Evolutionary conservation across 2,113 vertebrate genomes (phyloP).

Genomic region (Zingel zingel): DNA sequence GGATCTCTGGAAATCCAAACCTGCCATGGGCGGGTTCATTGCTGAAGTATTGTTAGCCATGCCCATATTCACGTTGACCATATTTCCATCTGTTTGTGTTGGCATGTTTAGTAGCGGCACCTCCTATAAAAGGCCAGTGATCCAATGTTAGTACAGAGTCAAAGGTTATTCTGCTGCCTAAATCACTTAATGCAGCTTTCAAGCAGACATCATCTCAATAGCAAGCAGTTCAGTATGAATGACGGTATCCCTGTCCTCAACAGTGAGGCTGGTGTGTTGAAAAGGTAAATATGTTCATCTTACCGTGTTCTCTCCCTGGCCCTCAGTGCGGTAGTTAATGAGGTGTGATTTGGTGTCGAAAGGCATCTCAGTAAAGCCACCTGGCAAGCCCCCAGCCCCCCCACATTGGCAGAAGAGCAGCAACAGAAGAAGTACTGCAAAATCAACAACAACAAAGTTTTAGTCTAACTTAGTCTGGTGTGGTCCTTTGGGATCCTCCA

Average conservation of each 20-base stretch:
- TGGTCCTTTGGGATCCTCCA: neutral
- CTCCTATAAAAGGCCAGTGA: slow-evolving; percentile 56
- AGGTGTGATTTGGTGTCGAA: slow-evolving; percentile 87
- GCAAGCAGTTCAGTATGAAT: neutral
- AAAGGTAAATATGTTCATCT: slow-evolving; percentile 47
- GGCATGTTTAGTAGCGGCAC: slow-evolving; percentile 54
- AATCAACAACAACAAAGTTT: slow-evolving; percentile 12
- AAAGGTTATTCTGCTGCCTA: neutral
- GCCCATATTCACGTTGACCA: fast-evolving
- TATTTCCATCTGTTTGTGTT: slow-evolving; percentile 16
- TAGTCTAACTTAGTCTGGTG: neutral
- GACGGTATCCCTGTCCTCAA: neutral
- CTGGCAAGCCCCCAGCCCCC: slow-evolving; percentile 57
- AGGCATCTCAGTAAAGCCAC: slow-evolving; percentile 75
- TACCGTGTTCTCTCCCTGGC: slow-evolving; percentile 89
- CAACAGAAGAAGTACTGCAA: slow-evolving; percentile 88
- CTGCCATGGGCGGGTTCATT: neutral
- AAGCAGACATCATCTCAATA: neutral
- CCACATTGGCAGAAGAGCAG: slow-evolving; percentile 84
- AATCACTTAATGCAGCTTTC: neutral
- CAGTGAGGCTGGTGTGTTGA: neutral
- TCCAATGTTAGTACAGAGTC: slow-evolving; percentile 10
- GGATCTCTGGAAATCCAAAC: slow-evolving; percentile 2
- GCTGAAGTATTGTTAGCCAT: neutral
- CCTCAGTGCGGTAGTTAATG: slow-evolving; percentile 90